Evolutionary conservation across 2,888 invertebrate genomes (phyloP).

Genomic region (Formica aserva): DNA sequence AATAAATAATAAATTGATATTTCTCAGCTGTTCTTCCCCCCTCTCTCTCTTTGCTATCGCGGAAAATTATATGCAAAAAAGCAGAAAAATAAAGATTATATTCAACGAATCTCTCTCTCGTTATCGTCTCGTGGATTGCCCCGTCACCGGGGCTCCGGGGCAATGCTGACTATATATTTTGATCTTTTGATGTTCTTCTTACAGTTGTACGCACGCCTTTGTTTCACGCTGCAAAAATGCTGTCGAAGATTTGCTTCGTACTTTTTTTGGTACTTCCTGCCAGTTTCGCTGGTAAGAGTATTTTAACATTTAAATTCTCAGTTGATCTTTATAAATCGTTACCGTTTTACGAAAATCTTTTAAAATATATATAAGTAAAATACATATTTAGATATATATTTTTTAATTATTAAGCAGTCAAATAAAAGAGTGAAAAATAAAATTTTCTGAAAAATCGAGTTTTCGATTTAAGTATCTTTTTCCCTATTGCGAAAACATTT

Average conservation of each 20-base stretch:
- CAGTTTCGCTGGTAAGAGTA: constrained; percentile 14
- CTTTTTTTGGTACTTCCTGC: not conserved
- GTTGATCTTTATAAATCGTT: not conserved
- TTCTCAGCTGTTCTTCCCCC: not conserved
- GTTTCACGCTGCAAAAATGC: not conserved
- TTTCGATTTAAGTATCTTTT: not conserved
- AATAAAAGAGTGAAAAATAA: not conserved
- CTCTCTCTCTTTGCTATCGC: not conserved
- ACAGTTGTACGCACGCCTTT: not conserved
- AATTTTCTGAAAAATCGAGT: not conserved
- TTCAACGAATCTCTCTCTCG: not conserved
- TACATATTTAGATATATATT: too few relatives aligned
- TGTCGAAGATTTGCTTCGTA: not conserved
- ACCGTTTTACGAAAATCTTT: too few relatives aligned
- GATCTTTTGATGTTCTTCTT: not conserved
- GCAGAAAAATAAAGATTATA: not conserved
- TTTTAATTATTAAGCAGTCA: not conserved
- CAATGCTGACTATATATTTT: not conserved
- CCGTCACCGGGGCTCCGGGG: too few relatives aligned
- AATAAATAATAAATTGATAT: not conserved
- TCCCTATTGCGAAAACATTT: not conserved
- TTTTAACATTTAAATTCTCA: not conserved
- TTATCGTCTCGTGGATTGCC: not conserved
- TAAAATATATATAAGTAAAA: too few relatives aligned
- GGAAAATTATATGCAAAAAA: not conserved